Base-by-base conservation (phyloP, 2,888 invertebrate genomes). In the Candidula unifasciata region DNA sequence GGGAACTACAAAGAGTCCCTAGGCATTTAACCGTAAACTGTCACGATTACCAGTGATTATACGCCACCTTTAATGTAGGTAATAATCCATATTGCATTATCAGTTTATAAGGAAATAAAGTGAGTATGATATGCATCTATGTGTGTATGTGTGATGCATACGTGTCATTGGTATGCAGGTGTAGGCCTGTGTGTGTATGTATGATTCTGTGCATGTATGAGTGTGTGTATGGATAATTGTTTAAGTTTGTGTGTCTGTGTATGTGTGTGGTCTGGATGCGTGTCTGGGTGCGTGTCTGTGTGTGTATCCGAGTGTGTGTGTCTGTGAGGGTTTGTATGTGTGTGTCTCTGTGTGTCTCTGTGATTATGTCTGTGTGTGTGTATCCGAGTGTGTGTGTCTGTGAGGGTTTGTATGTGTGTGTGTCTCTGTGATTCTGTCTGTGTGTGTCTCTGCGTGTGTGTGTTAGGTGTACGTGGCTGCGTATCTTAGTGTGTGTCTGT, bases 181-280 rank as follows among this genome's bases (percentile, higher is more conserved):
- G 24, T 73, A 6, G 24, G 54, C 21, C 37, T 74, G 3, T 82
- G 27, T 76, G 30, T 37, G 35, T 60, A 60, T 54, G 73, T 74
- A 35, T 57, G 21, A 35, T 37, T 74, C 44, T 44, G 60, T 83
- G 24, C 77, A 27, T 83, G 18, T 24, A 27, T 37, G 60, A 18
- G 64, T 82, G 71, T 80, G 69, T 83, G n/a, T n/a, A 44, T 69
- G 35, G 27, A n/a, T 77, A 6, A n/a, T 44, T 83, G 6, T 77
- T 24, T 76, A n/a, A n/a, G 13, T 82, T 10, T 35, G 27, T 52
- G 18, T 44, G 10, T 52, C 52, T 52, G 52, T 64, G 52, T 54
- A 10, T 77, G 52, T 82, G 52, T 52, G 30, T 54, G 18, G 18
- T 60, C 24, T 60, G 60, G 5, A 3, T 60, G 60, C 18, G 8